phyloP scores from a whole-genome alignment of 2,113 vertebrate species.

The Catharus bicknelli region DNA sequence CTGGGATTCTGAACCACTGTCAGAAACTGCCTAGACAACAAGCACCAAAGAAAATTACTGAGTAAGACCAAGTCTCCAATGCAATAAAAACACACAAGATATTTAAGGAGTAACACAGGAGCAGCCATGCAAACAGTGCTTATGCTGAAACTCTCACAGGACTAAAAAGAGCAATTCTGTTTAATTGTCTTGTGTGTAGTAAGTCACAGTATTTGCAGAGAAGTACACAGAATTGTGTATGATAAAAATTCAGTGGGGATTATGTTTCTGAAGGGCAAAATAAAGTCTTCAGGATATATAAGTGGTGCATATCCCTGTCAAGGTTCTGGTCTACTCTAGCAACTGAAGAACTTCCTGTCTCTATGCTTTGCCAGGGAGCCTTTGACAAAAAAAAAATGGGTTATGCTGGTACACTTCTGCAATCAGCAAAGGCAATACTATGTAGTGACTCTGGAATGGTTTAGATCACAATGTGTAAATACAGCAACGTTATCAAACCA shows the following conservation, averaged over 20 bases:
- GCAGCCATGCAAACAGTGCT: neutral
- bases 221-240: neutral
- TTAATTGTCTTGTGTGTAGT: neutral
- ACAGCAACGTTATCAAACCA: neutral
- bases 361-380: neutral
- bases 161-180: neutral
- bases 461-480: neutral
- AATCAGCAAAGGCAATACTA: neutral
- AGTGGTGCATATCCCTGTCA: neutral
- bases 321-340: neutral
- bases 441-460: neutral
- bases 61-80: neutral
- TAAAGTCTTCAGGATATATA: neutral
- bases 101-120: neutral
- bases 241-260: neutral
- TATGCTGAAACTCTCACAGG: neutral
- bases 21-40: slow-evolving; percentile 84
- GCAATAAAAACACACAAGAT: neutral
- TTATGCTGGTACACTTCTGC: neutral
- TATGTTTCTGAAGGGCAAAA: neutral
- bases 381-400: neutral
- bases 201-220: neutral
- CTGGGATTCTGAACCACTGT: slow-evolving; percentile 80
- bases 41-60: neutral
- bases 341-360: neutral